phyloP scores from a whole-genome alignment of 2,113 vertebrate species.

The Dryoscopus gambensis region DNA sequence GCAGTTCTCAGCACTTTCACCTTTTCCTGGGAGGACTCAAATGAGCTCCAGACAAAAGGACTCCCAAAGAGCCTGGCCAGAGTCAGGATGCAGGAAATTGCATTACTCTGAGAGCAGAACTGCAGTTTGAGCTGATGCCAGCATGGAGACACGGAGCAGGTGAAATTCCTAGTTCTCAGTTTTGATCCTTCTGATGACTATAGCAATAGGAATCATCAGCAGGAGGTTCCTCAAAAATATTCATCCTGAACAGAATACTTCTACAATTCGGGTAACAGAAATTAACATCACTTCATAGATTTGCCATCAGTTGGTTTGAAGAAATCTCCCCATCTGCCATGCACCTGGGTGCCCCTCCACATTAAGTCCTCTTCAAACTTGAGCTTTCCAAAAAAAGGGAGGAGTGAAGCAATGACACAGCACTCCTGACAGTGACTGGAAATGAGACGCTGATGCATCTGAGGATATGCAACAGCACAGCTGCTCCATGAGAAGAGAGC shows the following conservation, averaged over 20 bases:
- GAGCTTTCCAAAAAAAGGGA: accelerated
- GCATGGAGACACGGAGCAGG: accelerated
- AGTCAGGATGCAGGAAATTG: neutral
- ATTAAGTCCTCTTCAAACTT: neutral
- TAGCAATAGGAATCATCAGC: neutral
- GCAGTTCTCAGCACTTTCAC: neutral
- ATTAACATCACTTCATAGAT: neutral
- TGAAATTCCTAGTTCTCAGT: neutral
- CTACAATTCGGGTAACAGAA: neutral
- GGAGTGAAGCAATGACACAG: no score
- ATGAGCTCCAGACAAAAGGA: neutral
- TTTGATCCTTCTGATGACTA: neutral
- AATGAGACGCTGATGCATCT: neutral
- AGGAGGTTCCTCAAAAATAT: neutral
- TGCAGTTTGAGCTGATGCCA: neutral
- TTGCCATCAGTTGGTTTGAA: accelerated
- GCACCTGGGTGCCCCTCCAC: accelerated
- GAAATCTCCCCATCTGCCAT: neutral
- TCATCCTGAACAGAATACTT: neutral
- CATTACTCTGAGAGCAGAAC: neutral
- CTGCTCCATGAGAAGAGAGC: neutral
- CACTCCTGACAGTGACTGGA: accelerated
- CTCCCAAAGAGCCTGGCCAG: neutral
- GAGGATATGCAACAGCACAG: neutral
- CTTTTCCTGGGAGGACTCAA: neutral